Evolutionary conservation across 2,888 invertebrate species (phyloP).

Genomic region (Coenonympha glycerion): DNA sequence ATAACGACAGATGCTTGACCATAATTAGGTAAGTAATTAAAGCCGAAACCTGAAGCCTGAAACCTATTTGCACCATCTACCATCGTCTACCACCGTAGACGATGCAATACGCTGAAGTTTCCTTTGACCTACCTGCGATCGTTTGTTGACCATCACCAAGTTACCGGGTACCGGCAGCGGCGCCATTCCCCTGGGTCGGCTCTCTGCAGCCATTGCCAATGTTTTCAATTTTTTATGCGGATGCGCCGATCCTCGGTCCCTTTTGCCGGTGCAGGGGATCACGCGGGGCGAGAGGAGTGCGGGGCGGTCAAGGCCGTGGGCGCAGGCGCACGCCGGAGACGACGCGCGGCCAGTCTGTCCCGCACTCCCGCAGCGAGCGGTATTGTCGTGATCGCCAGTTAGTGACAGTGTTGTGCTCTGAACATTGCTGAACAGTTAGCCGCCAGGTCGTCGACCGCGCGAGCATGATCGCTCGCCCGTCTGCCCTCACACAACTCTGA

Average conservation of each 20-base stretch:
- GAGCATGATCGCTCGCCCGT: conserved; percentile 58
- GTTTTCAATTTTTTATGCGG: too few relatives aligned
- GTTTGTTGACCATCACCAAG: too few relatives aligned
- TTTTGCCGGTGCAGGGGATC: conserved; percentile 6
- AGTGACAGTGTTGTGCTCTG: conserved; percentile 33
- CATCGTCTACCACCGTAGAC: too few relatives aligned
- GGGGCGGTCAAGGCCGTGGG: conserved; percentile 62
- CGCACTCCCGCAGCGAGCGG: conserved; percentile 28
- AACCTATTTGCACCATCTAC: too few relatives aligned
- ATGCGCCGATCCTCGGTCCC: conserved; percentile 20
- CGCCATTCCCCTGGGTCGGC: too few relatives aligned
- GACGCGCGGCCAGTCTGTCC: conserved; percentile 35
- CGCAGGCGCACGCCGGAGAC: conserved; percentile 43
- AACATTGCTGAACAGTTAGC: conserved; percentile 45
- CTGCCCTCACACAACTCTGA: conserved; percentile 40
- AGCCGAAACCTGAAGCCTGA: too few relatives aligned
- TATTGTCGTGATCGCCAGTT: conserved; percentile 31
- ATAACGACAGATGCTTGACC: too few relatives aligned
- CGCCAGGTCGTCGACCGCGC: conserved; percentile 65
- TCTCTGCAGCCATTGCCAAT: too few relatives aligned
- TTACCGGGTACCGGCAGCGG: too few relatives aligned
- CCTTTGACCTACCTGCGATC: too few relatives aligned
- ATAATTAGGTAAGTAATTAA: too few relatives aligned
- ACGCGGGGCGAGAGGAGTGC: conserved; percentile 21
- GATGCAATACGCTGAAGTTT: too few relatives aligned